Evolutionary conservation across 23 tunicate species (phyloP), one percentile per base, ranked within the genome.

Genomic region (Oikopleura vanhoeffeni): DNA sequence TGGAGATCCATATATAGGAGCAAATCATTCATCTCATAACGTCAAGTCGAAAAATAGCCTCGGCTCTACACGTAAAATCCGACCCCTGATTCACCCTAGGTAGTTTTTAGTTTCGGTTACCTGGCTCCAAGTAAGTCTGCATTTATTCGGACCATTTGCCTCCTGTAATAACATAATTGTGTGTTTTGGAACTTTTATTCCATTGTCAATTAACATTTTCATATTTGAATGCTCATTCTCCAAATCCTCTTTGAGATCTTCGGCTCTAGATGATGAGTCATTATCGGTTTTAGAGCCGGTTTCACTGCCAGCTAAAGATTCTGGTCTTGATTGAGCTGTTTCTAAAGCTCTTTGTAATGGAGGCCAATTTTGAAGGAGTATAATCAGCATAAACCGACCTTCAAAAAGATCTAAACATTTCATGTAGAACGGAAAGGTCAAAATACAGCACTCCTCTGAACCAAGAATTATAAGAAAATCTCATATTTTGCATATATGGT

Each of bases 41-140:
- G n/a, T n/a, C n/a, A n/a, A n/a, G n/a, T n/a, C n/a, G n/a, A n/a
- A n/a, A n/a, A n/a, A n/a, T n/a, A n/a, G n/a, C n/a, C n/a, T n/a
- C n/a, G n/a, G n/a, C n/a, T n/a, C n/a, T n/a, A n/a, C n/a, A n/a
- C n/a, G n/a, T n/a, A n/a, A n/a, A n/a, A n/a, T n/a, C n/a, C n/a
- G n/a, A n/a, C n/a, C n/a, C n/a, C n/a, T n/a, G n/a, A n/a, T n/a
- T n/a, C n/a, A n/a, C n/a, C n/a, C n/a, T n/a, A n/a, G n/a, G n/a
- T n/a, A n/a, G n/a, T n/a, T n/a, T n/a, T 94, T 39, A 82, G 83
- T 57, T 91, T 84, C 0, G 84, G 41, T 41, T 87, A 84, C 41
- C 97, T 87, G 87, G 79, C 32, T 71, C 79, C 79, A 71, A 71
- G 33, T 2, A 24, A 71, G 3, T 28, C 79, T 33, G 79, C 79